Conservation (phyloP, 2,888 invertebrate genomes). For the Leucophora obtusa region DNA sequence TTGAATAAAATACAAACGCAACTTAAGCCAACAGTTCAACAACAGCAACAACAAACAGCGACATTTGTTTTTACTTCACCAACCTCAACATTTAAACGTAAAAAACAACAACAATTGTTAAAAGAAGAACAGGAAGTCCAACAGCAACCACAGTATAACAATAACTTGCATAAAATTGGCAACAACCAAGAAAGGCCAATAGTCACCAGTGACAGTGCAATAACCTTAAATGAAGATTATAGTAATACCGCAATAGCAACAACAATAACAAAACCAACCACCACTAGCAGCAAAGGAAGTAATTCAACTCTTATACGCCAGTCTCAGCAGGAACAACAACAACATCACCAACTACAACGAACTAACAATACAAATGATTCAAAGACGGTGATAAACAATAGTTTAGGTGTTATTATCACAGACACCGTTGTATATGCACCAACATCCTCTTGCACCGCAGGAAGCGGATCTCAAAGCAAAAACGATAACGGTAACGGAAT, state of each 20-base stretch:
- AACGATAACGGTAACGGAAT: constrained; percentile 42
- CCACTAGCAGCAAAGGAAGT: constrained; percentile 44
- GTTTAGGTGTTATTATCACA: constrained; percentile 50
- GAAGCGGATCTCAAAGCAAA: constrained; percentile 53
- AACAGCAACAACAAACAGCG: constrained; percentile 21
- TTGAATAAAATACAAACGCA: constrained; percentile 36
- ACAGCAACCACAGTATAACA: constrained; percentile 50
- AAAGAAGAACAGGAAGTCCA: constrained; percentile 62
- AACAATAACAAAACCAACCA: constrained; percentile 6
- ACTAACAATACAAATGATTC: constrained; percentile 49
- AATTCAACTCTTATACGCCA: constrained; percentile 45
- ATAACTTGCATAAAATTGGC: constrained; percentile 50
- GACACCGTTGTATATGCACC: constrained; percentile 49
- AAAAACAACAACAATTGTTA: constrained; percentile 66
- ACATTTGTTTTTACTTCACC: constrained; percentile 66
- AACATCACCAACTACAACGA: constrained; percentile 43
- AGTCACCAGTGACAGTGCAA: constrained; percentile 57
- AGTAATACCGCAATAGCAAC: constrained; percentile 35
- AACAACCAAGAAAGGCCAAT: constrained; percentile 48
- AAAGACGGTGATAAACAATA: constrained; percentile 52
- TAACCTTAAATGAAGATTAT: constrained; percentile 55
- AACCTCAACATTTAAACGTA: constrained; percentile 66
- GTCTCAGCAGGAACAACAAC: constrained; percentile 34
- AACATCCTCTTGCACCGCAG: constrained; percentile 43
- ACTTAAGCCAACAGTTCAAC: constrained; percentile 46